Percentiles rank a stretch among this genome's conserved stretches.
Evolutionary conservation across 1,140 invertebrate genomes (phyloP).

Genomic region (Bicyclus anynana): DNA sequence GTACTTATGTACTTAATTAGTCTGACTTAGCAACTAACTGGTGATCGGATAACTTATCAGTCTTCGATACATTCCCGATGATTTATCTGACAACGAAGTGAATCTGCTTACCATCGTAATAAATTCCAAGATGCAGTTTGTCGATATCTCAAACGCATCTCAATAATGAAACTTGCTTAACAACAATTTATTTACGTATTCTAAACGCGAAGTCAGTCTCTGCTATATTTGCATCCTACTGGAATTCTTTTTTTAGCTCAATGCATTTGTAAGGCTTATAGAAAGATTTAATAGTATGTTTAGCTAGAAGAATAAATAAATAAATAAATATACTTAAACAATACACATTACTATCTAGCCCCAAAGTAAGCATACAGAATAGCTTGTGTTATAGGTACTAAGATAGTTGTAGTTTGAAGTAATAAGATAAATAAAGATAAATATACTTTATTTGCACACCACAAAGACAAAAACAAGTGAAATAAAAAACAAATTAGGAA

Average conservation of each 20-base stretch:
- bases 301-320: too few species aligned
- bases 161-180: not conserved
- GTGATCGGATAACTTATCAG: constrained; percentile 41
- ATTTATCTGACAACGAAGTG: not conserved
- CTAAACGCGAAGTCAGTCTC: not conserved
- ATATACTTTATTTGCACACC: too few species aligned
- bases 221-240: not conserved
- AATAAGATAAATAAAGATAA: too few species aligned
- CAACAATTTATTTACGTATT: not conserved
- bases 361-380: too few species aligned
- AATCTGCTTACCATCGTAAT: constrained; percentile 5
- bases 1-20: too few species aligned
- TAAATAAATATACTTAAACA: too few species aligned
- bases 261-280: not conserved
- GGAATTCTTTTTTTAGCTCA: not conserved
- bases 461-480: too few species aligned
- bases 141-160: constrained; percentile 4
- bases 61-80: constrained; percentile 22
- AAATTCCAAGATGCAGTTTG: constrained; percentile 10
- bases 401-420: too few species aligned
- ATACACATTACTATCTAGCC: too few species aligned
- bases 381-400: too few species aligned
- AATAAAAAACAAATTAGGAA: too few species aligned
- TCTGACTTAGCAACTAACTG: constrained; percentile 24
- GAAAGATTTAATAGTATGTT: not conserved